Evolutionary conservation across 1,140 invertebrate species (phyloP), one percentile per base, ranked within the genome.

Genomic region (Holotrichia oblita): DNA sequence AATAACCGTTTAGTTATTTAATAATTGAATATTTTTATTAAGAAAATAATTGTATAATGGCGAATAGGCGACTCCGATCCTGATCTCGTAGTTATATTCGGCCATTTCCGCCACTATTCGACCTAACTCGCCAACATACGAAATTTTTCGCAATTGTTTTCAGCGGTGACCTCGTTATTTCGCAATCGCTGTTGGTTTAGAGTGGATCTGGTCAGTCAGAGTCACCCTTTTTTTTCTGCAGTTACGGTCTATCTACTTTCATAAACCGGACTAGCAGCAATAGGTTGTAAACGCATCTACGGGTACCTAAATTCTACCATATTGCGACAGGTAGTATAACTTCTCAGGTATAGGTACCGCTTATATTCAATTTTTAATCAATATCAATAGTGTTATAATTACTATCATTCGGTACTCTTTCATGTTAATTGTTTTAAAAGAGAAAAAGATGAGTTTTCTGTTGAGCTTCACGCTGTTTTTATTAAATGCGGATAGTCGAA

Each of bases 101-200:
- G 61, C 24, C 6, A 22, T 22, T 64, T 2, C 17, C 61, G 61
- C 14, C 24, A 17, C 17, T 9, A 27, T 27, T 64, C 61, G 61
- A 24, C 17, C 61, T 20, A 12, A 22, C 40, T 40, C 72, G 72
- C 14, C 20, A n/a, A n/a, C n/a, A n/a, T n/a, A n/a, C n/a, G 8
- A 27, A 73, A 40, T 73, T 73, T 73, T 73, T 73, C 72, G 72
- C 72, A 73, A 73, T 73, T 73, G 72, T 73, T 73, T 73, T 42
- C 61, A 64, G 14, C 72, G 34, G 10, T 73, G 72, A 73, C 72
- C 72, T 73, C 34, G 40, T 73, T 73, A 73, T 73, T 73, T 17
- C 27, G n/a, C 40, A 73, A 73, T 73, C 6, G 24, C 3, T 9
- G 24, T 6, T 6, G 24, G 3, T 20, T 64, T 9, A 6, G 17